Conservation (phyloP, 2,888 invertebrate genomes). For the Phengaris alcon region DNA sequence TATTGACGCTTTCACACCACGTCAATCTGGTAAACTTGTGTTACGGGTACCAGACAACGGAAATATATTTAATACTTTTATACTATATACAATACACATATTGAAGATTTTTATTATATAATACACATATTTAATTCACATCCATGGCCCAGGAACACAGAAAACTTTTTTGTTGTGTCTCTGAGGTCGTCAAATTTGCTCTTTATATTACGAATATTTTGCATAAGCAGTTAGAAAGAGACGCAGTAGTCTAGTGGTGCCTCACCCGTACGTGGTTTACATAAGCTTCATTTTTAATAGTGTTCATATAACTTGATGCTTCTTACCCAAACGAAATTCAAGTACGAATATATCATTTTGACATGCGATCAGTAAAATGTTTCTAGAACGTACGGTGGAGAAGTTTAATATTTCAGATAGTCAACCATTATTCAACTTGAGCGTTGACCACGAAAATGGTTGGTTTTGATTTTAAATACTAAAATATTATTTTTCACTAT, state of each 20-base stretch:
- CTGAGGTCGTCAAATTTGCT: too few relatives aligned
- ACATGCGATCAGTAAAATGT: constrained; percentile 1
- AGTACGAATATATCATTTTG: constrained; percentile 1
- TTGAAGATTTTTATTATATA: too few relatives aligned
- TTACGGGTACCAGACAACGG: too few relatives aligned
- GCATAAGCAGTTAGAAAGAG: not conserved
- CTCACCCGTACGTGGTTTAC: not conserved
- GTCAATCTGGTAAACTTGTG: too few relatives aligned
- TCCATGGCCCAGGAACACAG: too few relatives aligned
- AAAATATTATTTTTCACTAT: too few relatives aligned
- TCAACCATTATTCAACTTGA: not conserved
- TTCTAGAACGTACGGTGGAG: not conserved
- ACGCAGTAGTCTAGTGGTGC: not conserved
- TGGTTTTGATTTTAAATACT: not conserved
- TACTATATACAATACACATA: too few relatives aligned
- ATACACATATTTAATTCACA: too few relatives aligned
- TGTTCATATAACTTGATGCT: not conserved
- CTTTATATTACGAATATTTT: too few relatives aligned
- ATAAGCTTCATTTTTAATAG: not conserved
- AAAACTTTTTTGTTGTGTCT: too few relatives aligned
- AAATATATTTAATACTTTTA: too few relatives aligned
- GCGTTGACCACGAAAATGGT: not conserved
- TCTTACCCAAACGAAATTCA: constrained; percentile 3
- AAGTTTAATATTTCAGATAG: not conserved
- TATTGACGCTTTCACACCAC: too few relatives aligned